Evolutionary conservation across 2,888 invertebrate genomes (phyloP).

Genomic region (Drosophila setosimentum): DNA sequence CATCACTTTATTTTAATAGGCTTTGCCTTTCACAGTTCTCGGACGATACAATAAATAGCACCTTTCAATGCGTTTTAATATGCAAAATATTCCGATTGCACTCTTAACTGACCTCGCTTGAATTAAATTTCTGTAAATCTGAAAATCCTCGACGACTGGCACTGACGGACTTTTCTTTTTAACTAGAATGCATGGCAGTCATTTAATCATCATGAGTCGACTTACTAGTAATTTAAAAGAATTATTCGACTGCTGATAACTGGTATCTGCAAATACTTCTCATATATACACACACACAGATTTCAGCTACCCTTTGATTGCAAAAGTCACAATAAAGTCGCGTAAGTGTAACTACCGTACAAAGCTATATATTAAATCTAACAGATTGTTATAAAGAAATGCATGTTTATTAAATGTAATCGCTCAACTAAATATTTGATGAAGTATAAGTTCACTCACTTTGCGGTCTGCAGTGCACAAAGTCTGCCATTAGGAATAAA

Average conservation of each 20-base stretch:
- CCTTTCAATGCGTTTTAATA: background rate
- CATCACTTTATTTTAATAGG: conserved; percentile 26
- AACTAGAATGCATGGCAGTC: conserved; percentile 11
- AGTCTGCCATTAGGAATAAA: background rate
- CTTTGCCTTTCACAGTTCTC: conserved; percentile 1
- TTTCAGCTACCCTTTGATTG: conserved; percentile 11
- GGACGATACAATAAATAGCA: background rate
- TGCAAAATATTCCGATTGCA: conserved; percentile 13
- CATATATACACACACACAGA: conserved; percentile 12
- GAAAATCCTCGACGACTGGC: conserved; percentile 1
- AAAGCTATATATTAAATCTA: background rate
- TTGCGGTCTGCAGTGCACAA: background rate
- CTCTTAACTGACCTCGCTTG: conserved; percentile 45
- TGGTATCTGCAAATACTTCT: conserved; percentile 38
- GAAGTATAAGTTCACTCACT: background rate
- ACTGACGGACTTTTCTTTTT: conserved; percentile 10
- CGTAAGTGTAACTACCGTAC: conserved; percentile 2
- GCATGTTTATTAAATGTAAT: background rate
- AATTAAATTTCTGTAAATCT: background rate
- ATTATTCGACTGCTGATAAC: conserved; percentile 45
- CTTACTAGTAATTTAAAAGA: conserved; percentile 14
- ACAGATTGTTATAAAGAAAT: background rate
- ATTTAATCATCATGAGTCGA: conserved; percentile 17
- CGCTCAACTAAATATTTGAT: background rate
- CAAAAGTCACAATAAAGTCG: conserved; percentile 11